Evolutionary conservation across 2,113 vertebrate genomes (phyloP), one percentile per base, ranked within the genome.

Genomic region (Seriola quinqueradiata): DNA sequence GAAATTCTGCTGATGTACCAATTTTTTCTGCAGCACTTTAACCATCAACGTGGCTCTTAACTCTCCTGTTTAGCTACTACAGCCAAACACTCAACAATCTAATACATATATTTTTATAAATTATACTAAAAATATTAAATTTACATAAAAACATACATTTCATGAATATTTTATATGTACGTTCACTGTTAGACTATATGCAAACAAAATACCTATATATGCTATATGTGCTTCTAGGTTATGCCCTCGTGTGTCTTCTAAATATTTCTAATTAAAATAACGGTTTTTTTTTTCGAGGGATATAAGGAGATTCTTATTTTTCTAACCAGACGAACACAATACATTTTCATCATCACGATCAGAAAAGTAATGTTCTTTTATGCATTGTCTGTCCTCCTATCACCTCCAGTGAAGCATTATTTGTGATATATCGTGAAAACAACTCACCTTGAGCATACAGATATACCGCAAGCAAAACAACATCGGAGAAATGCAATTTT

Each of bases 381-480:
- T 11, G 12, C 32, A 7, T 11, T n/a, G 4, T 4, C 11, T 2
- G 19, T 70, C 19, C 42, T 14, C 25, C 0, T 5, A 23, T 13
- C 40, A 10, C 25, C 36, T 77, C 16, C 28, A 66, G 25, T 54
- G 9, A 46, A 60, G 59, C 23, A 13, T 55, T 16, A 75, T 50
- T 0, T 80, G 11, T n/a, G 32, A 70, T 42, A 70, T 44, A 78
- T 34, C 36, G 28, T 81, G 9, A 86, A 86, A 65, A 70, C n/a
- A 78, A 86, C 86, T 88, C 81, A 93, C 92, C 89, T 89, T 74
- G 64, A 48, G 16, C 66, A 44, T 54, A 81, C 57, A 81, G 63
- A 87, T 70, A 71, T 36, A 73, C 84, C 70, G 85, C 66, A 82
- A 86, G 72, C 81, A 90, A 78, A 91, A 91, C 69, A 87, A 69